Conservation (phyloP, 2,113 vertebrate species). For the Mionectes macconnelli region DNA sequence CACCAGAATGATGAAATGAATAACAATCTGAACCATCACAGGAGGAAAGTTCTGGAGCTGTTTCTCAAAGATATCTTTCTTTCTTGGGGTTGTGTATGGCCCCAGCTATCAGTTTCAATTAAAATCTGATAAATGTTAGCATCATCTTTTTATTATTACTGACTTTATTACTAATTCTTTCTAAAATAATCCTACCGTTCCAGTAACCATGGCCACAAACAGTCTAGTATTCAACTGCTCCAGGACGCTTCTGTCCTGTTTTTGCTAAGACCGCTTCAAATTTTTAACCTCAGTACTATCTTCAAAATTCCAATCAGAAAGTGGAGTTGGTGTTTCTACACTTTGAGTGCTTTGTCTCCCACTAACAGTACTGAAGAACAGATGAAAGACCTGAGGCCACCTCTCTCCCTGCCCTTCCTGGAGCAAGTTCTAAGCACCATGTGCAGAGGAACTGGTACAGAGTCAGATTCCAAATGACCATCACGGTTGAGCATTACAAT, state of each 20-base stretch:
- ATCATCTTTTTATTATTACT: neutral
- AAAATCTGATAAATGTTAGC: neutral
- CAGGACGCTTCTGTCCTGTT: neutral
- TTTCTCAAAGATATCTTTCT: neutral
- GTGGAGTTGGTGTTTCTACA: neutral
- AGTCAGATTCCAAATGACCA: neutral
- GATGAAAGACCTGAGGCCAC: neutral
- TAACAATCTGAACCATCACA: neutral
- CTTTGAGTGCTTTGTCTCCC: neutral
- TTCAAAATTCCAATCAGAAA: neutral
- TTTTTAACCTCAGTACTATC: neutral
- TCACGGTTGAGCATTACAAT: neutral
- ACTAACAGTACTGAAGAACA: neutral
- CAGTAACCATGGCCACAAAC: neutral
- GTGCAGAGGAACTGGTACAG: neutral
- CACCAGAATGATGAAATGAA: neutral
- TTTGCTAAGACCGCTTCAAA: neutral
- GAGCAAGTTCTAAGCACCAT: neutral
- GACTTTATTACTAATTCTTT: neutral
- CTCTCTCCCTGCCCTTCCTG: neutral
- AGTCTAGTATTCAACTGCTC: neutral
- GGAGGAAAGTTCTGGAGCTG: neutral
- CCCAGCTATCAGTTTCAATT: neutral
- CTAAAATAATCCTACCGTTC: neutral
- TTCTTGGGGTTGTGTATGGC: neutral